Base-by-base conservation (phyloP, 2,888 invertebrate species). In the Busseola fusca region DNA sequence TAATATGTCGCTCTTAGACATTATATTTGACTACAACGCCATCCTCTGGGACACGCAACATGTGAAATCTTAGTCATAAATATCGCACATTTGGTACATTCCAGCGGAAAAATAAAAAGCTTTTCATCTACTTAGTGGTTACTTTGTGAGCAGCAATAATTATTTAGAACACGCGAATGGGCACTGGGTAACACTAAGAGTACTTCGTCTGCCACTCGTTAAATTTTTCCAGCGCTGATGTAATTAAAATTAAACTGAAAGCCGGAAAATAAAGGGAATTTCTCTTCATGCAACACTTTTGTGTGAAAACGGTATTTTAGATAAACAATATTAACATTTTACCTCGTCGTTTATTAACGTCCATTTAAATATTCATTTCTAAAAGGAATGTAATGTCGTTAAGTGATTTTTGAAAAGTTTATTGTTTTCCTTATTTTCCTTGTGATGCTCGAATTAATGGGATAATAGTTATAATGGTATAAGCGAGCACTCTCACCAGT, bases 121-220 rank as follows among this genome's bases (percentile, higher is more conserved):
- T 80, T 84, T 83, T 80, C 56, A 74, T 69, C 69, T 72, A 81
- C 80, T 82, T 72, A 78, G 78, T 78, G 52, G 66, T 78, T 79
- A 74, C 73, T 73, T 72, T 74, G 69, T 69, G 42, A 59, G 64
- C 40, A 60, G 71, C 14, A 76, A 62, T 85, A 70, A 83, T 81
- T 80, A 82, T 82, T 81, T 76, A 45, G 27, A 75, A 67, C 78
- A 83, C 75, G 73, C 75, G 60, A n/a, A 52, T 25, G 30, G 10
- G 56, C n/a, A 81, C 68, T 63, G 68, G 56, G 52, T 56, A 50
- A 27, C 67, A 59, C 18, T 10, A 14, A 34, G 21, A 48, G 45
- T 14, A 6, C 30, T 34, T 12, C 25, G 34, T 34, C 40, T 56
- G 16, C 42, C 12, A 10, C 45, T 64, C 12, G 18, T 37, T 40